Conservation (phyloP, 2,797 vertebrate genomes). For the Tokudaia tokunoshimensis region DNA sequence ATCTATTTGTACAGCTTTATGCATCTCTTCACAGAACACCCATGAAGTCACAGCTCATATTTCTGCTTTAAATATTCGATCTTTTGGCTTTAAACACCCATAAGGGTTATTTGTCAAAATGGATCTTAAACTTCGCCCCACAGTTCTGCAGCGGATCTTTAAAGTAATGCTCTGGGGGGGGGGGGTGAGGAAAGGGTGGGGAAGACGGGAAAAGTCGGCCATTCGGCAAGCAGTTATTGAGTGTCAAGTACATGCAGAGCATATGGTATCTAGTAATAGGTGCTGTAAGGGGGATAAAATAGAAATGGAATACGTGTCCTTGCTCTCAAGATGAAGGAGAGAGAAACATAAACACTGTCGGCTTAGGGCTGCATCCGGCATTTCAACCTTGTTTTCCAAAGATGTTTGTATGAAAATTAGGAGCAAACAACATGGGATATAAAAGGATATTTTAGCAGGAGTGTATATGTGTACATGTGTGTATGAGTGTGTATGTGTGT, state of each 20-base stretch:
- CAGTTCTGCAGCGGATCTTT: constrained; percentile 72
- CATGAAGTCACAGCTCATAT: constrained; percentile 86
- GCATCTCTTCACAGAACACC: constrained; percentile 83
- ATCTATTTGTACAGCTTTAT: constrained; percentile 83
- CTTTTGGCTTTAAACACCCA: constrained; percentile 83
- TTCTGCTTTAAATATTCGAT: constrained; percentile 84
- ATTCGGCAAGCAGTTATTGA: constrained; percentile 81
- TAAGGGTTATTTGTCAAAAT: constrained; percentile 84
- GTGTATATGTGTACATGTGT: fast-evolving
- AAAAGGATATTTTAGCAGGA: neutral
- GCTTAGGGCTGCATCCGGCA: constrained; percentile 6
- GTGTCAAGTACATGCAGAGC: constrained; percentile 80
- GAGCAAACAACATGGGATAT: neutral
- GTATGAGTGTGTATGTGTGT: neutral
- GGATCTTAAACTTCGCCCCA: constrained; percentile 77
- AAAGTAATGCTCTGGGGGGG: constrained; percentile 61
- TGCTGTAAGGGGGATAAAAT: constrained; percentile 68
- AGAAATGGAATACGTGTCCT: constrained; percentile 61
- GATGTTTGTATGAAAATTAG: constrained; percentile 12
- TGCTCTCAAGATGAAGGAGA: constrained; percentile 71
- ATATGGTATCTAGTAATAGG: constrained; percentile 81
- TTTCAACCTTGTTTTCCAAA: constrained; percentile 69
- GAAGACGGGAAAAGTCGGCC: constrained; percentile 63
- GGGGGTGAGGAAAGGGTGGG: constrained; percentile 70
- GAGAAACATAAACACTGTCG: constrained; percentile 60